These are phyloP conservation scores for Cataglyphis altisquamis DNA, from an alignment of 2,888 invertebrate species.

Conservation along the genomic window DNA sequence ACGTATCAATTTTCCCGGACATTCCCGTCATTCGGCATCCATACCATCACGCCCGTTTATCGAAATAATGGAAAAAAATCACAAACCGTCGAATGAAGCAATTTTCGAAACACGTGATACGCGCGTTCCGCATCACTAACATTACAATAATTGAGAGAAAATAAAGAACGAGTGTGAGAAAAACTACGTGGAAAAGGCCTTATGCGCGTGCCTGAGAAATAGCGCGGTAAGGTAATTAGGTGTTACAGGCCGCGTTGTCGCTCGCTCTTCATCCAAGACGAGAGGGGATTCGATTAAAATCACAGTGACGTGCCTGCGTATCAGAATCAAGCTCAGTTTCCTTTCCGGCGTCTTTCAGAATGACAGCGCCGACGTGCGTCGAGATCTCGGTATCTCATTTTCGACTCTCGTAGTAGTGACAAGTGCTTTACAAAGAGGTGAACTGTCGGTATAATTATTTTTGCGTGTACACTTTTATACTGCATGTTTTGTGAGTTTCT, in stretches of 20 bases:
- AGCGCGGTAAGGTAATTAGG: slow-evolving; percentile 56
- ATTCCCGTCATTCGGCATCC: not conserved
- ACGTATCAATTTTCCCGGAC: slow-evolving; percentile 44
- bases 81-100: not conserved
- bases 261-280: slow-evolving; percentile 48
- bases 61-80: slow-evolving; percentile 18
- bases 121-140: not conserved
- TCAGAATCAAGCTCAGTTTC: slow-evolving; percentile 74
- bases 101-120: slow-evolving; percentile 34
- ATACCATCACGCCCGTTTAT: not conserved
- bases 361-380: slow-evolving; percentile 60
- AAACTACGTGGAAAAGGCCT: not conserved
- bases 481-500: not conserved
- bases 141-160: not conserved
- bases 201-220: slow-evolving; percentile 26
- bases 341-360: slow-evolving; percentile 70
- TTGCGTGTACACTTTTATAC: slow-evolving; percentile 15
- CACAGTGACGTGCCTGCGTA: slow-evolving; percentile 66
- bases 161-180: slow-evolving; percentile 19
- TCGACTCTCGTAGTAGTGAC: slow-evolving; percentile 36
- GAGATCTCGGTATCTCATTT: slow-evolving; percentile 27
- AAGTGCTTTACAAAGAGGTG: slow-evolving; percentile 39
- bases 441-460: slow-evolving; percentile 48
- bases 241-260: slow-evolving; percentile 57
- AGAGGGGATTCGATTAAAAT: slow-evolving; percentile 73